Evolutionary conservation across 2,888 invertebrate species (phyloP).

Genomic region (Machimus atricapillus): DNA sequence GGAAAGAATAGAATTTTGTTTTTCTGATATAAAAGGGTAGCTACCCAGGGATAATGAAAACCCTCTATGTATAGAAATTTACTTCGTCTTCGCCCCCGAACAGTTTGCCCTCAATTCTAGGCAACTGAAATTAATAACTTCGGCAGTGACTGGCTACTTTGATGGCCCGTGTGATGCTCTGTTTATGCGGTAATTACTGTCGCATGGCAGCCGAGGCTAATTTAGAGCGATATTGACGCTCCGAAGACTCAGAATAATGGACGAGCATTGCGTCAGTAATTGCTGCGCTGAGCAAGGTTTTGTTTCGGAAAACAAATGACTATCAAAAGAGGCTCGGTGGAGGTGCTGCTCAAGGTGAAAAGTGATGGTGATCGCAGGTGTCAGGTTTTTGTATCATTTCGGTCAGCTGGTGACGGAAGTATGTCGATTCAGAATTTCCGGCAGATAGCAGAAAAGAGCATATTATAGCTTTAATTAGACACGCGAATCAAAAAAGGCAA

Average conservation of each 20-base stretch:
- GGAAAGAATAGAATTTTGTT: background rate
- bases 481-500: too few species aligned
- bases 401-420: background rate
- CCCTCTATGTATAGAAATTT: background rate
- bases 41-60: background rate
- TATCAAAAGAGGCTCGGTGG: background rate
- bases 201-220: background rate
- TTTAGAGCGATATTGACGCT: background rate
- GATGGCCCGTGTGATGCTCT: conserved; percentile 6
- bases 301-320: background rate
- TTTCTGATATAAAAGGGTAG: background rate
- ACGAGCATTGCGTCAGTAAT: background rate
- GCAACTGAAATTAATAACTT: conserved; percentile 17
- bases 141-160: background rate
- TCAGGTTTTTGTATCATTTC: background rate
- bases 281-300: background rate
- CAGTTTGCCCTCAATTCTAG: background rate
- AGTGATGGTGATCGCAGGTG: background rate
- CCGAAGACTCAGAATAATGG: background rate
- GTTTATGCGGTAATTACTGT: background rate
- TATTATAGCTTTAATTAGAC: too few species aligned
- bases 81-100: background rate
- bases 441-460: background rate
- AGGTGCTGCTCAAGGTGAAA: background rate
- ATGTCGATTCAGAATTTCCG: background rate